These are phyloP conservation scores for Corythaeola cristata DNA, from an alignment of 2,113 vertebrate genomes.

Conservation along the genomic window DNA sequence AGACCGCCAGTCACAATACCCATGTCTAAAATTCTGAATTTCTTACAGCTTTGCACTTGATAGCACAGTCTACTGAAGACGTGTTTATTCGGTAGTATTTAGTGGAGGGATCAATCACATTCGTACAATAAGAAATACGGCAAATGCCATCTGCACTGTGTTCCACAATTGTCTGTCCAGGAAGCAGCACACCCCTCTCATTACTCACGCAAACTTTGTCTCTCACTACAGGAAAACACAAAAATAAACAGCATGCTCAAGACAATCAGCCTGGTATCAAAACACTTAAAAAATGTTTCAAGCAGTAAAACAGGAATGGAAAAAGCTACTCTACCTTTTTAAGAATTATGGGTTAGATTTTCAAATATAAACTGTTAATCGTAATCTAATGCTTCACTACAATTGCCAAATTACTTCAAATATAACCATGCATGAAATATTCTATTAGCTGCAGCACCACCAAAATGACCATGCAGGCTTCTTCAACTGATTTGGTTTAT, in stretches of 20 bases:
- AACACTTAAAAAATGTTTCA: background rate
- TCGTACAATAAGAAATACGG: conserved; percentile 83
- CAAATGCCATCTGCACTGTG: conserved; percentile 83
- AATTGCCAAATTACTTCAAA: background rate
- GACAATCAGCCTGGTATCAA: background rate
- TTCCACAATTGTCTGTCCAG: conserved; percentile 90
- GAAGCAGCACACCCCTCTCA: conserved; percentile 85
- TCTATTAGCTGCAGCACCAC: background rate
- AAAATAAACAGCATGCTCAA: background rate
- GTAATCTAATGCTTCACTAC: background rate
- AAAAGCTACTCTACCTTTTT: background rate
- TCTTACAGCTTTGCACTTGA: conserved; percentile 86
- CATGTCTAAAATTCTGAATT: background rate
- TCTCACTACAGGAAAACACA: conserved; percentile 77
- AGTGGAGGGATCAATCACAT: conserved; percentile 79
- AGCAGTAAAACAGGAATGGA: background rate
- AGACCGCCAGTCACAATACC: background rate
- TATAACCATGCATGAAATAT: background rate
- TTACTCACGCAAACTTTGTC: conserved; percentile 89
- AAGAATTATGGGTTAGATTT: background rate
- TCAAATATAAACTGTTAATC: background rate
- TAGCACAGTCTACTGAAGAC: conserved; percentile 83
- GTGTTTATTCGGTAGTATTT: conserved; percentile 85
- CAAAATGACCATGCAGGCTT: background rate
- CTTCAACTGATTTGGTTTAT: background rate